Evolutionary conservation across 1,140 invertebrate genomes (phyloP).

Genomic region (Brachionus calyciflorus): DNA sequence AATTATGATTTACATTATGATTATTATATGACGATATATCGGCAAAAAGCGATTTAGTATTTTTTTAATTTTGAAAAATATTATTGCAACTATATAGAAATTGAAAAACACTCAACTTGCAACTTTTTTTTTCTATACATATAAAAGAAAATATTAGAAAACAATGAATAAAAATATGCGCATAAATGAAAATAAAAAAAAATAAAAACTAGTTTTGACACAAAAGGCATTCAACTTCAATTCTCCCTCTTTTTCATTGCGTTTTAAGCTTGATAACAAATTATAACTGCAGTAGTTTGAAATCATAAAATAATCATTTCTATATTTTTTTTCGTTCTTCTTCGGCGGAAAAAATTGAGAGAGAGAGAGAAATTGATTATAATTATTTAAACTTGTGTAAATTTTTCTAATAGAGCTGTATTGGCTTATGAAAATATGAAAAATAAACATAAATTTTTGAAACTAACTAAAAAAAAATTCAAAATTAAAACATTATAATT

Average conservation of each 20-base stretch:
- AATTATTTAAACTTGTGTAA: slow-evolving; percentile 14
- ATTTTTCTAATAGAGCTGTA: neutral
- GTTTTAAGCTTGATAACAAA: no score
- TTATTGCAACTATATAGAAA: slow-evolving; percentile 22
- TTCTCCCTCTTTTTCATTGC: neutral
- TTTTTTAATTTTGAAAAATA: slow-evolving; percentile 9
- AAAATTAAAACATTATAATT: no score
- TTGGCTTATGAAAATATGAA: slow-evolving; percentile 24
- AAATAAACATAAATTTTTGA: neutral
- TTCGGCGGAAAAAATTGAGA: neutral
- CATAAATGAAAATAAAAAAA: neutral
- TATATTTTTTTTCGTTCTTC: no score
- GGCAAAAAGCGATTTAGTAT: slow-evolving; percentile 4
- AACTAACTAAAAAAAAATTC: neutral
- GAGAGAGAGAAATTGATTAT: slow-evolving; percentile 21
- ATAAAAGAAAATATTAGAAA: neutral
- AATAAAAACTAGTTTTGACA: neutral
- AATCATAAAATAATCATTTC: slow-evolving; percentile 3
- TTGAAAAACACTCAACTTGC: neutral
- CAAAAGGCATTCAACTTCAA: neutral
- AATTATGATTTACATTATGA: slow-evolving; percentile 43
- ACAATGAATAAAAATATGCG: neutral
- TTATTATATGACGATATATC: slow-evolving; percentile 35
- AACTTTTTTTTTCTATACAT: neutral
- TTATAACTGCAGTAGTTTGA: slow-evolving; percentile 4